Evolutionary conservation across 2,888 invertebrate genomes (phyloP).

Genomic region (Melanchra persicariae): DNA sequence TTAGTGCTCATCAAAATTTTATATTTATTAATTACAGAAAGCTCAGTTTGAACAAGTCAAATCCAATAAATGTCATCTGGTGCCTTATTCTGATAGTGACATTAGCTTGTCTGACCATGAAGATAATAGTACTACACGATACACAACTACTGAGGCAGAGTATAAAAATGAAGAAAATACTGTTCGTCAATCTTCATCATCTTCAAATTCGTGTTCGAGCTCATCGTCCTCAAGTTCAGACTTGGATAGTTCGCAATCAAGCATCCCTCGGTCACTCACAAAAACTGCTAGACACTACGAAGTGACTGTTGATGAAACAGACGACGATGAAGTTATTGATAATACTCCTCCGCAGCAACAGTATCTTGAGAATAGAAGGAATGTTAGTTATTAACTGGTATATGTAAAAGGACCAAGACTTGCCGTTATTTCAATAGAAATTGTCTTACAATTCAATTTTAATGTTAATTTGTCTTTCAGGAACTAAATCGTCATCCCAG

Average conservation of each 20-base stretch:
- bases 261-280: not conserved
- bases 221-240: conserved; percentile 2
- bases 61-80: not conserved
- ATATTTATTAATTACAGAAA: conserved; percentile 1
- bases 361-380: too few relatives aligned
- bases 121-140: conserved; percentile 1
- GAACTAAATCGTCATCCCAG: too few relatives aligned
- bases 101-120: conserved; percentile 1
- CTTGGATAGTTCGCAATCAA: conserved; percentile 5
- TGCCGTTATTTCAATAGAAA: not conserved
- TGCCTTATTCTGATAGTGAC: conserved; percentile 8
- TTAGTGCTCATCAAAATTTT: conserved; percentile 1
- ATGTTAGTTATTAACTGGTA: too few relatives aligned
- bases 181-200: too few relatives aligned
- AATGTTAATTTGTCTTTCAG: too few relatives aligned
- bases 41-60: not conserved
- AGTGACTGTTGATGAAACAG: not conserved
- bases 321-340: too few relatives aligned
- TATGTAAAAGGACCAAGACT: not conserved
- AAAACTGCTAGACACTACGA: not conserved
- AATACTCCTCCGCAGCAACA: too few relatives aligned
- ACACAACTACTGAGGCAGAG: not conserved
- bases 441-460: not conserved
- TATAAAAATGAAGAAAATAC: too few relatives aligned
- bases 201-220: too few relatives aligned